phyloP scores from a whole-genome alignment of 2,888 invertebrate genomes.

The Latheticus oryzae region DNA sequence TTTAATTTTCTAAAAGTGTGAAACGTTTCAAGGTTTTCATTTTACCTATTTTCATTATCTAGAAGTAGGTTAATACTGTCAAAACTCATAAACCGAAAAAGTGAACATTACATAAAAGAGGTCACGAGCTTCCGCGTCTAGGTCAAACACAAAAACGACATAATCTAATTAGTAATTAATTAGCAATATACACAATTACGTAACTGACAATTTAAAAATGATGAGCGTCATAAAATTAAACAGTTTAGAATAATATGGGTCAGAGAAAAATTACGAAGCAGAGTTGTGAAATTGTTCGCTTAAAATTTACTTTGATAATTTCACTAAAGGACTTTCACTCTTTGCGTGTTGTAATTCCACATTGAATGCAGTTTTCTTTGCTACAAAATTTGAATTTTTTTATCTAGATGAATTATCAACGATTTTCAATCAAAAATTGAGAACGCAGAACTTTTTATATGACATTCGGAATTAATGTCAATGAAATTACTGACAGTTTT shows the following conservation, averaged over 20 bases:
- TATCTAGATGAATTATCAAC: constrained; percentile 2
- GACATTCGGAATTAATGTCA: constrained; percentile 22
- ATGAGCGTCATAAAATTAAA: constrained; percentile 36
- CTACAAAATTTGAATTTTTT: background rate
- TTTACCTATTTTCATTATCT: constrained; percentile 15
- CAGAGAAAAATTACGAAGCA: constrained; percentile 29
- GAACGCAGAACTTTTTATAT: constrained; percentile 20
- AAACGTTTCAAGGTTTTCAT: no score
- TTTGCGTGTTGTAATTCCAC: constrained; percentile 37
- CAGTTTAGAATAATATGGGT: constrained; percentile 32
- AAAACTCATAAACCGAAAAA: constrained; percentile 10
- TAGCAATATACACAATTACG: constrained; percentile 33
- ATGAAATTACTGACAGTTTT: constrained; percentile 20
- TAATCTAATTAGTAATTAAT: constrained; percentile 37
- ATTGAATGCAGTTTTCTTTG: constrained; percentile 29
- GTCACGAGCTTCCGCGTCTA: constrained; percentile 34
- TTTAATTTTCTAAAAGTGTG: no score
- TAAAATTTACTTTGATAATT: constrained; percentile 40
- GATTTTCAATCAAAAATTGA: constrained; percentile 17
- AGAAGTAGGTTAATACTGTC: constrained; percentile 17
- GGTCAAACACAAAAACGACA: constrained; percentile 30
- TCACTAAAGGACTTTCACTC: constrained; percentile 43
- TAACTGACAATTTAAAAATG: constrained; percentile 29
- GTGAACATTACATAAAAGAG: constrained; percentile 18
- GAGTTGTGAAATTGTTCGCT: constrained; percentile 40